Evolutionary conservation across 2,113 vertebrate genomes (phyloP), one percentile per base, ranked within the genome.

Genomic region (Dipodomys stephensi): DNA sequence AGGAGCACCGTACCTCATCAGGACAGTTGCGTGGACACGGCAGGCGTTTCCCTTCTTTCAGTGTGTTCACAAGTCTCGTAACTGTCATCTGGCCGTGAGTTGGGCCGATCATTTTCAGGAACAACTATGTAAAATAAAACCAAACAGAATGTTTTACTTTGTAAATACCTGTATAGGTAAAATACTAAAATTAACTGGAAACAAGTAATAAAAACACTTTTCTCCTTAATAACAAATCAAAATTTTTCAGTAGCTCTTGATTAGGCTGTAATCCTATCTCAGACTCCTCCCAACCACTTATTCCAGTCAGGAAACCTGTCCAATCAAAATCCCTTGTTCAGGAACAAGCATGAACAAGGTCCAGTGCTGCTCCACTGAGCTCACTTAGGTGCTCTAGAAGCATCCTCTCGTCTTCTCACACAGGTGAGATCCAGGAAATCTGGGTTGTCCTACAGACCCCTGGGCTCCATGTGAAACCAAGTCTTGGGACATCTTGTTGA

Each of bases 41-140:
- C 97, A 99, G 87, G 23, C 99, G 98, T 53, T 97, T 98, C 10
- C 99, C 99, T 0, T 99, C 99, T 71, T 98, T 98, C 94, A 99
- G 86, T 77, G 98, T 97, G 0, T 98, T 97, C 92, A 99, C 98
- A 89, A 99, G 97, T 91, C 99, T 98, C 0, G 99, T 98, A 27
- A 99, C 98, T 0, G 99, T 99, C 99, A 99, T 99, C 98, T 99
- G 99, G 46, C 99, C 99, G 0, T 99, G 99, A 13, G 98, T 99
- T 57, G 97, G 98, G 69, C 99, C 99, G 12, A 99, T 99, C 98
- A 99, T 99, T 68, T 98, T 98, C 69, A 99, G 80, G 98, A 99
- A 99, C 74, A 99, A 97, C 99, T 99, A 97, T 2, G 28, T 46
- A 96, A 88, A 96, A 96, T 12, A 12, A 95, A 88, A 11, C 65